These are phyloP conservation scores for Lampropteryx suffumata DNA, from an alignment of 2,888 invertebrate genomes.

Conservation along the genomic window DNA sequence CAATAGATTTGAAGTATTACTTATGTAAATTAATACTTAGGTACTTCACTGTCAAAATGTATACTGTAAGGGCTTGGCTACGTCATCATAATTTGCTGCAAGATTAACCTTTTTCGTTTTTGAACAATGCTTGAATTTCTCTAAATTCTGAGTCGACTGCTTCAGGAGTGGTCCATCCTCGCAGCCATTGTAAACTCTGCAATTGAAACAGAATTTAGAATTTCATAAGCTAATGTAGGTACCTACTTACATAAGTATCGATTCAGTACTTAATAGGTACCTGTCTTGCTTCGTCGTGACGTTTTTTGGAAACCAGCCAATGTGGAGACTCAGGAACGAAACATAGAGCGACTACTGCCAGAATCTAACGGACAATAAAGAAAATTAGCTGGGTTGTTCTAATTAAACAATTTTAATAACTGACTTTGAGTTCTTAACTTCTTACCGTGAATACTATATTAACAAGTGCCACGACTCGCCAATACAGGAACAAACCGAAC, in stretches of 20 bases:
- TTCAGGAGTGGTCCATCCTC: slow-evolving; percentile 88
- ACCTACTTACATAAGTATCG: not conserved
- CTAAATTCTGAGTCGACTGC: slow-evolving; percentile 84
- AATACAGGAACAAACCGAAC: slow-evolving; percentile 86
- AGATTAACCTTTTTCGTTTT: slow-evolving; percentile 51
- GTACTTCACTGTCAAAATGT: too few species aligned
- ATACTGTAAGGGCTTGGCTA: too few species aligned
- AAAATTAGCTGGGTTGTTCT: too few species aligned
- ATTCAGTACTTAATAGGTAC: too few species aligned
- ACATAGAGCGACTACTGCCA: slow-evolving; percentile 85
- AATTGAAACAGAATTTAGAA: not conserved
- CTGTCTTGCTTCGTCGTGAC: slow-evolving; percentile 85
- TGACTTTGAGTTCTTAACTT: too few species aligned
- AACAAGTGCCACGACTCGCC: slow-evolving; percentile 88
- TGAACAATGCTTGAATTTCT: slow-evolving; percentile 71
- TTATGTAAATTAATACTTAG: too few species aligned
- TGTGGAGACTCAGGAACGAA: slow-evolving; percentile 92
- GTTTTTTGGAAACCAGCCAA: slow-evolving; percentile 88
- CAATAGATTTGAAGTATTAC: too few species aligned
- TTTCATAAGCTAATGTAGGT: not conserved
- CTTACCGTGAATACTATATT: slow-evolving; percentile 85
- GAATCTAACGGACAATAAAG: slow-evolving; percentile 51
- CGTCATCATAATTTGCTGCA: not conserved
- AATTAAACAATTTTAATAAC: too few species aligned
- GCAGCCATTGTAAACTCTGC: slow-evolving; percentile 88